Base-by-base conservation (phyloP, 2,888 invertebrate species). In the Pardosa pseudoannulata region DNA sequence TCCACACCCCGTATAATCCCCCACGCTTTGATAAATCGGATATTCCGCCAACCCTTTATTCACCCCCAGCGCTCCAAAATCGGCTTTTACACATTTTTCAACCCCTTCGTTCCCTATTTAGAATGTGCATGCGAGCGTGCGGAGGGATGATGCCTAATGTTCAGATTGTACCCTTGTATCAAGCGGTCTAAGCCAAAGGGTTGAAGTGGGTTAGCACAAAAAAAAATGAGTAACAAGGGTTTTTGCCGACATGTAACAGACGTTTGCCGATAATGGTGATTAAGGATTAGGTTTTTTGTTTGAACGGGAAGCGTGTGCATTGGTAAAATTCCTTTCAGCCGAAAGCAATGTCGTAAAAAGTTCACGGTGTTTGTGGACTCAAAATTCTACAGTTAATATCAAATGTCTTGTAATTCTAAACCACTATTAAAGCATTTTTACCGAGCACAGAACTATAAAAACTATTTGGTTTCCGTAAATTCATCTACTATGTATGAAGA, bases 101-200 rank as follows among this genome's bases (percentile, higher is more conserved):
- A 71, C 79, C 79, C 71, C 50, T 80, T 73, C 36, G 23, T n/a
- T 50, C 73, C n/a, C 36, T 79, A 73, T 80, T 73, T 50, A 80
- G 67, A 73, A 32, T 50, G 73, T 73, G 32, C 80, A 73, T 13
- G 67, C 32, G 39, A 67, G 80, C 80, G 62, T 31, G 70, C 62
- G 46, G 29, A 23, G 46, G 27, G 39, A 50, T 3, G 50, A 62
- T 19, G 2, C 62, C 36, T 80, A 80, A 73, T 80, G 80, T n/a
- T 67, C 65, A 65, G 64, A 32, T 32, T 32, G 13, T 23, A 27
- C 31, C 31, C 32, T 39, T 76, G 67, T n/a, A 67, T 16, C 9
- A 28, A 29, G 46, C 46, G 46, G 46, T 46, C 2, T n/a, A 6
- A 16, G 2, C n/a, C 2, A 46, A 46, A 46, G 46, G 46, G 13